Percentiles rank a stretch among this genome's conserved stretches.
These are phyloP conservation scores for Orthonevra nobilis DNA, from an alignment of 2,888 invertebrate species.

Conservation along the genomic window DNA sequence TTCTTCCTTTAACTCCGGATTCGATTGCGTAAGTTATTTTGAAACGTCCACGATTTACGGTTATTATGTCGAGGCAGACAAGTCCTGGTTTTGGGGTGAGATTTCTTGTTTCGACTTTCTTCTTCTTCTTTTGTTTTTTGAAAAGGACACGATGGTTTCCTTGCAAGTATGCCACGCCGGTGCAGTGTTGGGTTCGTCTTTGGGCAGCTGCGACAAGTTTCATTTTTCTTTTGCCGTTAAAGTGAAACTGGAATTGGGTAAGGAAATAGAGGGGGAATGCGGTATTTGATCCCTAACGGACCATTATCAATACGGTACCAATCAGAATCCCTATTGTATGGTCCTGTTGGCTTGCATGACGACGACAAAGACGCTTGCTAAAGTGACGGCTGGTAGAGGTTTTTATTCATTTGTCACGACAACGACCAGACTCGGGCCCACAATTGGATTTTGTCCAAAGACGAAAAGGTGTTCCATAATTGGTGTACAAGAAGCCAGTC, in stretches of 20 bases:
- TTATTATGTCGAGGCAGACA: constrained; percentile 44
- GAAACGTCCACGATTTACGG: constrained; percentile 54
- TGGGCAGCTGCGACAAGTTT: constrained; percentile 64
- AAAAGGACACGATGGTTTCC: constrained; percentile 28
- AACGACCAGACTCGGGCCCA: no score
- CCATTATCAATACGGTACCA: constrained; percentile 56
- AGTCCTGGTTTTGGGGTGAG: constrained; percentile 19
- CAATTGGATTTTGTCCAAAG: no score
- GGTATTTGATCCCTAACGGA: constrained; percentile 56
- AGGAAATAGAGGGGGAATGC: constrained; percentile 44
- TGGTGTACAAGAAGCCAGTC: no score
- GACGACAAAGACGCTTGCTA: constrained; percentile 18
- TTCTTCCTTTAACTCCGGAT: constrained; percentile 38
- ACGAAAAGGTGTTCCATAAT: no score
- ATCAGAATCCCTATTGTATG: constrained; percentile 49
- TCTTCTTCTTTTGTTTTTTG: constrained; percentile 4
- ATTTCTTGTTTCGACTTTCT: constrained; percentile 27
- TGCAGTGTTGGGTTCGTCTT: no score
- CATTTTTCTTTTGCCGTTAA: constrained; percentile 59
- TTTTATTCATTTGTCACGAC: no score
- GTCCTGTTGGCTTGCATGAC: constrained; percentile 32
- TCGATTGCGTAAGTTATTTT: constrained; percentile 44
- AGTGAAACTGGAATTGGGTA: constrained; percentile 5
- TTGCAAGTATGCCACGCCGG: constrained; percentile 56
- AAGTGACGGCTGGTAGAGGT: constrained; percentile 17